Conservation (phyloP, 2,797 vertebrate genomes). For the Chelon labrosus region DNA sequence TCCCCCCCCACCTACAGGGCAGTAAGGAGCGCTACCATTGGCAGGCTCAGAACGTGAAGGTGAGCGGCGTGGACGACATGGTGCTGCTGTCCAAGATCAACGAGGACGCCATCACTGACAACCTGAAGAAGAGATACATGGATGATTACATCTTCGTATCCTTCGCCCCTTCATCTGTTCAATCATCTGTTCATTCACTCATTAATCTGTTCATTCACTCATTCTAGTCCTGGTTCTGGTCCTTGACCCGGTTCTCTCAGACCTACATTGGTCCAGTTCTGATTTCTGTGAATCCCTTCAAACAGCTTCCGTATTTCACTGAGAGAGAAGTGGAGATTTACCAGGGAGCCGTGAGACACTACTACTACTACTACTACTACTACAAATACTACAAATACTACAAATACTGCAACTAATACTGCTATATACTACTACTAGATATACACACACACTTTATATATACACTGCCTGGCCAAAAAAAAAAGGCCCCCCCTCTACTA, state of each 20-base stretch:
- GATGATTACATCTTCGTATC: constrained; percentile 89
- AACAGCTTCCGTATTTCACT: constrained; percentile 88
- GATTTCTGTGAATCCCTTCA: constrained; percentile 90
- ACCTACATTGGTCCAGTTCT: constrained; percentile 88
- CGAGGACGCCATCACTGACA: constrained; percentile 90
- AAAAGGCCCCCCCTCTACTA: too few species aligned
- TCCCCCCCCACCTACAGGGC: constrained; percentile 70
- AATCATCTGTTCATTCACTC: too few species aligned
- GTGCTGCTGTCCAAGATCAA: constrained; percentile 89
- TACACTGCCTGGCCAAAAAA: too few species aligned
- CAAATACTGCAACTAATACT: background rate
- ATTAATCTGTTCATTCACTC: background rate
- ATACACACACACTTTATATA: too few species aligned
- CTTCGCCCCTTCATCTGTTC: constrained; percentile 4
- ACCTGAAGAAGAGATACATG: constrained; percentile 90
- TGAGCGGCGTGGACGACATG: constrained; percentile 91
- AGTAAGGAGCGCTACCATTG: constrained; percentile 90
- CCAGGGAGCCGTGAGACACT: constrained; percentile 86
- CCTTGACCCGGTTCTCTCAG: constrained; percentile 71
- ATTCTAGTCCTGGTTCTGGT: constrained; percentile 11
- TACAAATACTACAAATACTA: background rate
- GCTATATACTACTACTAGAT: too few species aligned
- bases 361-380: too few species aligned
- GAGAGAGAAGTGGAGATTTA: constrained; percentile 88
- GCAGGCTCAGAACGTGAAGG: constrained; percentile 89